Evolutionary conservation across 1,140 invertebrate genomes (phyloP), one percentile per base, ranked within the genome.

Genomic region (Coenobita brevimanus): DNA sequence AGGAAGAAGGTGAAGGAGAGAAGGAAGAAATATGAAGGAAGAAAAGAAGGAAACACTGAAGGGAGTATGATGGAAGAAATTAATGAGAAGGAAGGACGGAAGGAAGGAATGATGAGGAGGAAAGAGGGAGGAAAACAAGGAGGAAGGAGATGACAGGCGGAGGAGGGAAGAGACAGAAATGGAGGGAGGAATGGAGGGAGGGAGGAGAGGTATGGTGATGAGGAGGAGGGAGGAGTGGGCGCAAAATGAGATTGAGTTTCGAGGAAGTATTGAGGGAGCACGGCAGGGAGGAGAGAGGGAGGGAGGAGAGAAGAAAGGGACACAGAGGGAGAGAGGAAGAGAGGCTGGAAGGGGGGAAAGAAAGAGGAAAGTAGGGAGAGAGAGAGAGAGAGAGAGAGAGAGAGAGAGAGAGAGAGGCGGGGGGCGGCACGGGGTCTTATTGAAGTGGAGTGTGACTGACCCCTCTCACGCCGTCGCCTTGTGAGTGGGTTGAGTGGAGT

Each of bases 341-440:
- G 8, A n/a, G n/a, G n/a, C n/a, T n/a, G n/a, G n/a, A n/a, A n/a
- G n/a, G 60, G 8, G n/a, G 62, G 6, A 4, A 46, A 71, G 24
- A 43, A 27, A n/a, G 33, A 24, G 24, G 46, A 21, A 80, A 30
- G 8, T 13, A 80, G 54, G n/a, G 54, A 60, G 50, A 57, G 30
- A 33, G 54, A 36, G 33, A 62, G 62, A n/a, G 64, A 33, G 38
- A 21, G 62, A 46, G 36, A 27, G 27, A n/a, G 10, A 80, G 33
- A 62, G 78, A 62, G 27, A 80, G 33, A 36, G 57, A 62, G 50
- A 62, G 54, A 80, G 78, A 38, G 50, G 8, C 27, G n/a, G 57
- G 38, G 50, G n/a, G 78, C 60, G 78, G 33, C n/a, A 24, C 46
- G 21, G 46, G 21, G n/a, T 30, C 2, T 13, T n/a, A 2, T 8